Conservation (phyloP, 2,113 vertebrate species). For the Bos indicus region DNA sequence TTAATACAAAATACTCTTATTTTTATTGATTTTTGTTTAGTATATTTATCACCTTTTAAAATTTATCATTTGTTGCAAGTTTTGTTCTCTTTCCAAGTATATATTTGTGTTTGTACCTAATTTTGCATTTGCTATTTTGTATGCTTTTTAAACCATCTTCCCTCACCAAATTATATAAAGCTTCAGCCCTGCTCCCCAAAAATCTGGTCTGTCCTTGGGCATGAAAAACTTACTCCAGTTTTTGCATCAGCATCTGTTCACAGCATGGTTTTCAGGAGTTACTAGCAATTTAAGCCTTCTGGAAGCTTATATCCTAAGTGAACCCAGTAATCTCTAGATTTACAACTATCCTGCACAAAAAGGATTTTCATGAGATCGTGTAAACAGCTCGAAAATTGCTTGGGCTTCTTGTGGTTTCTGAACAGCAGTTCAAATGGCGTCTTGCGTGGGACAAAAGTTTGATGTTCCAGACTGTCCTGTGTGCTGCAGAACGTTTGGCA, state of each 20-base stretch:
- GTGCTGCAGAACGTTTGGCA: not conserved
- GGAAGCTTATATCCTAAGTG: not conserved
- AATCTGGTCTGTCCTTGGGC: not conserved
- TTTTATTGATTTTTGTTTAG: not conserved
- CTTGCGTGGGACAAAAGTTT: not conserved
- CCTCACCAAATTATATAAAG: not conserved
- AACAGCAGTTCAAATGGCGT: not conserved
- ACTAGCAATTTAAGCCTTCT: not conserved
- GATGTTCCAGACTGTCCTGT: not conserved
- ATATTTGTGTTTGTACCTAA: not conserved
- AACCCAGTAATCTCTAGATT: not conserved
- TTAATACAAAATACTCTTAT: not conserved
- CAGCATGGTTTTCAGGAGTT: not conserved
- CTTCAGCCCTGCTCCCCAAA: not conserved
- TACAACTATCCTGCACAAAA: not conserved
- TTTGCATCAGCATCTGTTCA: not conserved
- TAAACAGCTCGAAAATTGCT: not conserved
- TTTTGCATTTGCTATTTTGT: not conserved
- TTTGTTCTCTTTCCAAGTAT: not conserved
- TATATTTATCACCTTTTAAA: not conserved
- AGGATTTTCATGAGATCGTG: not conserved
- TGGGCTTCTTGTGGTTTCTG: not conserved
- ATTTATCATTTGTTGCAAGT: not conserved
- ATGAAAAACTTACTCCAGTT: not conserved
- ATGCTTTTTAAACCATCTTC: not conserved